Conservation (phyloP, 1,140 invertebrate genomes). For the Psilanteris sp. region DNA sequence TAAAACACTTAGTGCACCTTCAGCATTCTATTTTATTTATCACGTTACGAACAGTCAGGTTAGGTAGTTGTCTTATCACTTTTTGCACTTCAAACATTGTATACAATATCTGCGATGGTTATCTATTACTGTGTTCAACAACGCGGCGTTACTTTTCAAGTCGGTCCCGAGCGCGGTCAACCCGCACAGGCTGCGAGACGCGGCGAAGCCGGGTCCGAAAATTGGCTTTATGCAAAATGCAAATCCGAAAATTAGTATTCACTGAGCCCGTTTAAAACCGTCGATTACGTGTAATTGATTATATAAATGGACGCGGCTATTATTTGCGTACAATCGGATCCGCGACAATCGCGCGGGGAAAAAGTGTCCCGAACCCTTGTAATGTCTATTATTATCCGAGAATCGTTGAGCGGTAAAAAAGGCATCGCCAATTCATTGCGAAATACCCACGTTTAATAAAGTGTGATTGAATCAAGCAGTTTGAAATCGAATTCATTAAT, state of each 20-base stretch:
- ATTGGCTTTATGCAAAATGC: neutral
- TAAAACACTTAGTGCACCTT: conserved; percentile 6
- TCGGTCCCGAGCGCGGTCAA: too few species aligned
- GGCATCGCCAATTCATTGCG: conserved; percentile 32
- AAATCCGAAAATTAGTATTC: conserved; percentile 22
- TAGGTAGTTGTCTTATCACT: conserved; percentile 38
- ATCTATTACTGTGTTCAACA: neutral
- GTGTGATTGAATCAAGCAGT: conserved; percentile 51
- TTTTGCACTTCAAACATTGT: neutral
- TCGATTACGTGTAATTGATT: conserved; percentile 17
- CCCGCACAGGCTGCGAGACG: too few species aligned
- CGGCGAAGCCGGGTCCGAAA: too few species aligned
- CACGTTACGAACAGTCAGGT: conserved; percentile 13
- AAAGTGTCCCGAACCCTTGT: neutral
- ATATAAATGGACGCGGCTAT: conserved; percentile 9
- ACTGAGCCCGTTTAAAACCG: neutral
- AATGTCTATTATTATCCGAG: conserved; percentile 38
- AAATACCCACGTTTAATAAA: conserved; percentile 55
- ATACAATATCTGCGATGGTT: conserved; percentile 8
- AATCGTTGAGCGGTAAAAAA: conserved; percentile 20
- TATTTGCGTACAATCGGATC: conserved; percentile 22
- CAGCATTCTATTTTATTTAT: neutral
- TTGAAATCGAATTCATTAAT: conserved; percentile 63
- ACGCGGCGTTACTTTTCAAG: neutral
- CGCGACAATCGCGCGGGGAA: conserved; percentile 9